Evolutionary conservation across 2,113 vertebrate genomes (phyloP), one percentile per base, ranked within the genome.

Genomic region (Chascanopsetta lugubris): DNA sequence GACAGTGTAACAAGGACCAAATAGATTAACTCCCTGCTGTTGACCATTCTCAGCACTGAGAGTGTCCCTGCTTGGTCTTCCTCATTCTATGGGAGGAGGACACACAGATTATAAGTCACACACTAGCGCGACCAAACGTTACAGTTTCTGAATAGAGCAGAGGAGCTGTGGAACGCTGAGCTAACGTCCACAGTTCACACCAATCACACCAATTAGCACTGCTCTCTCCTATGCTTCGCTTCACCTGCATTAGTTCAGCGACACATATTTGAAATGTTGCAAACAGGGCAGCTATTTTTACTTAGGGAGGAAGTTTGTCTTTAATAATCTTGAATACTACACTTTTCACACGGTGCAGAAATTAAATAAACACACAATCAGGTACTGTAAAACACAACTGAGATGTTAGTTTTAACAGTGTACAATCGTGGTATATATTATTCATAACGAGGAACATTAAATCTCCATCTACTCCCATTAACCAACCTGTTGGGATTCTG

Each of bases 151-250:
- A 48, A 40, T n/a, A 70, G 26, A 46, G 49, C 67, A 64, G 65
- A 77, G 69, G 50, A 46, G 60, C 75, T 32, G 40, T 24, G 40
- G 65, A 73, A 58, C 30, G 30, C 25, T 50, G 47, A 43, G 61
- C 21, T 6, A 17, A 38, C 5, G 1, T 57, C 78, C 75, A 57
- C 45, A 26, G 64, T 53, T 66, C 67, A 66, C 72, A 75, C 42
- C 61, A 76, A 77, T 79, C 57, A 69, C 53, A 54, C 42, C 63
- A 78, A 75, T 83, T 72, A 80, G 27, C 51, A 17, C 55, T 20
- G 63, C 57, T 48, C 42, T 53, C 88, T 92, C 90, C 90, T 92
- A 90, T 45, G n/a, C 29, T 30, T 57, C 8, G 5, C 66, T 51
- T 67, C 43, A 54, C n/a, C 17, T 68, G 51, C 46, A 61, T 43